A percentile compares a stretch with the other conserved stretches of the same genome.
phyloP scores from a whole-genome alignment of 2,888 invertebrate genomes.

The Pachycephus smyrnensis region DNA sequence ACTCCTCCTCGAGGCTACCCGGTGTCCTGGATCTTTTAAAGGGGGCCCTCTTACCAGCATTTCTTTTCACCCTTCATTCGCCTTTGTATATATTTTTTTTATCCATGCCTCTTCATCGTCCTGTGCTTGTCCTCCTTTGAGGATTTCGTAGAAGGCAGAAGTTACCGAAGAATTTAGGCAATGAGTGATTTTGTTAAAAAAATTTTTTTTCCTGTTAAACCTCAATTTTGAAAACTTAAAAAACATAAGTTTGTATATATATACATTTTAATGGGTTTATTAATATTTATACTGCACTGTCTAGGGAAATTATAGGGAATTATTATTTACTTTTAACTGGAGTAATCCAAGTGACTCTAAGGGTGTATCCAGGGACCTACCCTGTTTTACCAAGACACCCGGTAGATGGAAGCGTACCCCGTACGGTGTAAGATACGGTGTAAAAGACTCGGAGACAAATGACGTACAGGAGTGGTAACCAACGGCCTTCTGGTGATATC shows the following conservation, averaged over 20 bases:
- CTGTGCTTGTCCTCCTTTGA: neutral
- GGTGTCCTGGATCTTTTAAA: slow-evolving; percentile 38
- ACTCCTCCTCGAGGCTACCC: slow-evolving; percentile 52
- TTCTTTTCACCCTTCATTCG: neutral
- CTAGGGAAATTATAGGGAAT: neutral
- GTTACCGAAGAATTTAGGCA: neutral
- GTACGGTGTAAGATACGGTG: slow-evolving; percentile 46
- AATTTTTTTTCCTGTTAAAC: neutral
- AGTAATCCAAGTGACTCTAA: neutral
- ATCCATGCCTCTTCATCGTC: neutral
- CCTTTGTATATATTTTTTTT: neutral
- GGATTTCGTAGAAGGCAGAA: neutral
- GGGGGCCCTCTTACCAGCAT: neutral
- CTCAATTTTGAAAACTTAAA: neutral
- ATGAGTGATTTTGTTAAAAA: too few relatives aligned
- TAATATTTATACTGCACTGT: neutral
- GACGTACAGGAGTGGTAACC: slow-evolving; percentile 63
- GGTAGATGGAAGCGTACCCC: slow-evolving; percentile 32
- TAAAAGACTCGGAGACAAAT: slow-evolving; percentile 60
- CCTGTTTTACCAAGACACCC: slow-evolving; percentile 29
- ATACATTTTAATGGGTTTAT: neutral
- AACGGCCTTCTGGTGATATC: slow-evolving; percentile 58
- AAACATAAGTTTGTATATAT: neutral
- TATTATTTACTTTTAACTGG: neutral
- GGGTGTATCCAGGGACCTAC: neutral